These are phyloP conservation scores for Bhutanitis thaidina DNA, from an alignment of 2,888 invertebrate species.

Conservation along the genomic window DNA sequence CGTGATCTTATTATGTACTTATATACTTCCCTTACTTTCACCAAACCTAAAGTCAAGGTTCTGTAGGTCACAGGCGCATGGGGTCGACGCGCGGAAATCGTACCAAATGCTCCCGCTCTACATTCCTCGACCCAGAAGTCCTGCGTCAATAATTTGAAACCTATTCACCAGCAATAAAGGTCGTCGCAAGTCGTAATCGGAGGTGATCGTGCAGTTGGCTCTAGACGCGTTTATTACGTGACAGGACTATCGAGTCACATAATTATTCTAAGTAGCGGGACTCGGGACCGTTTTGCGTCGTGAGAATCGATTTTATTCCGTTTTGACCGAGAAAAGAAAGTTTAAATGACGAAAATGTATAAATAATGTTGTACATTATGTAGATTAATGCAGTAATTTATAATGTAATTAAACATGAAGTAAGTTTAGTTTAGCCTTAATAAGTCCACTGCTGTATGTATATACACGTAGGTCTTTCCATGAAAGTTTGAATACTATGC, in stretches of 20 bases:
- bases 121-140: conserved; percentile 26
- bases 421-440: no score
- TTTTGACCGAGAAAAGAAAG: conserved; percentile 17
- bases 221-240: conserved; percentile 45
- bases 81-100: conserved; percentile 54
- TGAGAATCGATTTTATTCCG: conserved; percentile 21
- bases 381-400: no score
- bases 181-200: background rate
- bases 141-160: conserved; percentile 30
- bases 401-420: no score
- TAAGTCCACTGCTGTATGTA: no score
- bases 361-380: no score
- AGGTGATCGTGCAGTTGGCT: conserved; percentile 24
- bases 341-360: background rate
- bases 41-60: conserved; percentile 58
- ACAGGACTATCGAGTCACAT: conserved; percentile 41
- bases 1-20: no score
- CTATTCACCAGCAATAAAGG: conserved; percentile 29
- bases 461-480: no score
- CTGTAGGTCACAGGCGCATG: conserved; percentile 67
- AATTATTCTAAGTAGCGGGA: conserved; percentile 41
- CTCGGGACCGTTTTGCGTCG: conserved; percentile 22
- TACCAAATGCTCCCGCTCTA: conserved; percentile 51
- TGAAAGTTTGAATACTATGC: no score
- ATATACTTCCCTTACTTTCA: conserved; percentile 51